phyloP scores from a whole-genome alignment of 2,113 vertebrate genomes.

The Gracilinanus agilis region DNA sequence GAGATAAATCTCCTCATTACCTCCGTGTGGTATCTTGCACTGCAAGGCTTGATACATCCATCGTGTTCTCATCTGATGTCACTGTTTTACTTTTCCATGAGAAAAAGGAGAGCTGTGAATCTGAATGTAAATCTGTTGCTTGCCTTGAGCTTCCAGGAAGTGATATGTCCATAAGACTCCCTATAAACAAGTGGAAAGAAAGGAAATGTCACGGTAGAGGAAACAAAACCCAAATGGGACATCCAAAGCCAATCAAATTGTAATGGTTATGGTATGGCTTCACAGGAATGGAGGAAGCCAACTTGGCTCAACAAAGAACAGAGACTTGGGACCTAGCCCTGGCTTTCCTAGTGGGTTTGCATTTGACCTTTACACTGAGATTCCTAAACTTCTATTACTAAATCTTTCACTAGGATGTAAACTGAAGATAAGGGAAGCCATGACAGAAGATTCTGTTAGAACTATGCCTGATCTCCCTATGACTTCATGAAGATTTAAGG shows the following conservation, averaged over 20 bases:
- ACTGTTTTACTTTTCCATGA: constrained; percentile 72
- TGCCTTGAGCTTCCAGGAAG: constrained; percentile 51
- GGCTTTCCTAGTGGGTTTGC: background rate
- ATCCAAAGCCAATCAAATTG: background rate
- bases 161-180: background rate
- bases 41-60: background rate
- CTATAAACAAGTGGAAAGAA: background rate
- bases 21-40: background rate
- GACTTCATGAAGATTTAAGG: background rate
- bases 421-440: background rate
- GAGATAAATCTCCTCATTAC: background rate
- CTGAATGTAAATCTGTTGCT: background rate
- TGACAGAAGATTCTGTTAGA: background rate
- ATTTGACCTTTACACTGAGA: background rate
- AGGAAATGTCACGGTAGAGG: background rate
- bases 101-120: constrained; percentile 54
- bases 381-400: background rate
- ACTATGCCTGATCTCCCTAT: background rate
- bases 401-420: background rate
- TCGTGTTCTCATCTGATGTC: background rate
- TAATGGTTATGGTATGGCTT: background rate
- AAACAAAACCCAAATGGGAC: background rate
- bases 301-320: background rate
- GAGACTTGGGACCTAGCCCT: background rate
- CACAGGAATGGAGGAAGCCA: background rate